Conservation (phyloP, 2,113 vertebrate genomes). For the Chunga burmeisteri region DNA sequence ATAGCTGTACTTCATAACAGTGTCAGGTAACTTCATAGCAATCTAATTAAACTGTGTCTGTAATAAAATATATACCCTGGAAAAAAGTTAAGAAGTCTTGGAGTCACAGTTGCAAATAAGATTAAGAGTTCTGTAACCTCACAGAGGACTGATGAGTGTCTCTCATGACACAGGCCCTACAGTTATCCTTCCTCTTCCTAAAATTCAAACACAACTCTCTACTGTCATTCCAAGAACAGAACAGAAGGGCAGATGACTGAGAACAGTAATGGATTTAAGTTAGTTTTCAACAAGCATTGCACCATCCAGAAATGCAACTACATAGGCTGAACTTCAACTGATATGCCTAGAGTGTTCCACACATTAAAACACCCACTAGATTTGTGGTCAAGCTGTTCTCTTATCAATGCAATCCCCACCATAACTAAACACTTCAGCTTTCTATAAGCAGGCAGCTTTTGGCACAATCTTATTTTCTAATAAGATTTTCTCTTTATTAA, state of each 20-base stretch:
- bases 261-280: not conserved
- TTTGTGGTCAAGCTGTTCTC: not conserved
- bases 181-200: not conserved
- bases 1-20: not conserved
- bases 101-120: not conserved
- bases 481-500: not conserved
- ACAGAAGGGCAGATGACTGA: not conserved
- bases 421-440: not conserved
- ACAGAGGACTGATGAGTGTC: not conserved
- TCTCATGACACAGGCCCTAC: not conserved
- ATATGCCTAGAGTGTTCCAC: not conserved
- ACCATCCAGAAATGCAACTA: not conserved
- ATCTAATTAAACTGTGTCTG: not conserved
- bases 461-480: not conserved
- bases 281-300: not conserved
- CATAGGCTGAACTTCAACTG: not conserved
- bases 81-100: not conserved
- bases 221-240: not conserved
- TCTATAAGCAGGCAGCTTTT: not conserved
- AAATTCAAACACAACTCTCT: not conserved
- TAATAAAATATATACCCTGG: not conserved
- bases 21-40: not conserved
- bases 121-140: not conserved
- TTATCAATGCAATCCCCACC: not conserved
- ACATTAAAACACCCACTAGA: too few relatives aligned